Percentiles rank a stretch among this genome's conserved stretches.
Conservation (phyloP, 1,140 invertebrate genomes). For the Aphelenchoides besseyi region DNA sequence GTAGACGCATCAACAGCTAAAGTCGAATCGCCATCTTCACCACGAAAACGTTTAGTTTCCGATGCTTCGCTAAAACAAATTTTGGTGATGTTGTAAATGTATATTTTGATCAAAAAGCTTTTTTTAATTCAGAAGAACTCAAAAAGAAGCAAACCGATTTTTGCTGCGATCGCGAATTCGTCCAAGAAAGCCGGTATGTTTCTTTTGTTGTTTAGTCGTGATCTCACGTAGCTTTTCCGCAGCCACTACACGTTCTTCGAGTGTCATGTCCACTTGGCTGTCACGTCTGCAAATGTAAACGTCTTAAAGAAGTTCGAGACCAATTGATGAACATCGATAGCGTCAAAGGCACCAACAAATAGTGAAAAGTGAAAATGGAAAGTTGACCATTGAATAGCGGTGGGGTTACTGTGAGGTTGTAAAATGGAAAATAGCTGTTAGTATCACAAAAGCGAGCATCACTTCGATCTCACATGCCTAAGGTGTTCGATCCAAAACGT, state of each 20-base stretch:
- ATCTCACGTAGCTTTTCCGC: constrained; percentile 55
- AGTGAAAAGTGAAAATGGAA: constrained; percentile 14
- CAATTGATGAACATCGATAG: no score
- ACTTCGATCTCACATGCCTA: constrained; percentile 33
- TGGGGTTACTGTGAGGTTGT: no score
- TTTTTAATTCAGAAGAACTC: background rate
- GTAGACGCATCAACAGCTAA: constrained; percentile 16
- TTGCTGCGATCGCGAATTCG: constrained; percentile 49
- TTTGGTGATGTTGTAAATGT: no score
- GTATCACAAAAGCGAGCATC: background rate
- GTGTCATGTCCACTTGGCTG: constrained; percentile 51
- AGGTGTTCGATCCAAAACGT: constrained; percentile 51
- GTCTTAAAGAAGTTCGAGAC: no score
- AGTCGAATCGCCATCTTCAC: constrained; percentile 25
- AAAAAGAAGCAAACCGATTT: constrained; percentile 4
- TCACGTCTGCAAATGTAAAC: constrained; percentile 41
- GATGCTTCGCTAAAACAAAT: constrained; percentile 17
- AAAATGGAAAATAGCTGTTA: constrained; percentile 12
- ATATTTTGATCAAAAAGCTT: background rate
- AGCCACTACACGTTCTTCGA: constrained; percentile 52
- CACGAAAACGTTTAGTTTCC: constrained; percentile 30
- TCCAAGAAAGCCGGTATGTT: constrained; percentile 44
- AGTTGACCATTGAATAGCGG: no score
- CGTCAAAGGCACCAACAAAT: background rate
- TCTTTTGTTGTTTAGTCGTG: constrained; percentile 40